Evolutionary conservation across 1,140 invertebrate genomes (phyloP).

Genomic region (Pseudomyrmex flavicornis): DNA sequence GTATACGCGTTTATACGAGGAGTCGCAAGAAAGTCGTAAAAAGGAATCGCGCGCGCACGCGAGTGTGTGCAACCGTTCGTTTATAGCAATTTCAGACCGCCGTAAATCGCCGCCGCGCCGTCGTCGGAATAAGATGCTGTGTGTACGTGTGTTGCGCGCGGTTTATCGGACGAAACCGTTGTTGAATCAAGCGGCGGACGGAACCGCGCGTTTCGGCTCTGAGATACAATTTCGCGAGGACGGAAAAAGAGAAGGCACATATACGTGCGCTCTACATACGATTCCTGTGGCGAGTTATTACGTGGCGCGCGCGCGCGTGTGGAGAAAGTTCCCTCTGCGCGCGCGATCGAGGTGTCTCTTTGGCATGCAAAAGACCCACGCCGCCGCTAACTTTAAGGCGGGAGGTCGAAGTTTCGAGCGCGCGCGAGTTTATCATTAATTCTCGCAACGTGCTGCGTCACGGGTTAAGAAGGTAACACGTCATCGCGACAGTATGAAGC

Average conservation of each 20-base stretch:
- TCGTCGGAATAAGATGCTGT: background rate
- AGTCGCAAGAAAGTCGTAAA: slow-evolving; percentile 30
- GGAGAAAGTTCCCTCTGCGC: background rate
- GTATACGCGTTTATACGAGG: slow-evolving; percentile 13
- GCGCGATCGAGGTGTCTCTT: slow-evolving; percentile 45
- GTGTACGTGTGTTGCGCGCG: background rate
- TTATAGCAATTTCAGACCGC: slow-evolving; percentile 28
- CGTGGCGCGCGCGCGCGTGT: background rate
- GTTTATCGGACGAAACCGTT: background rate
- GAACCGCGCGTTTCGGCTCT: slow-evolving; percentile 1
- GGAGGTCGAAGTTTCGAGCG: slow-evolving; percentile 32
- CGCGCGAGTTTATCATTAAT: slow-evolving; percentile 50
- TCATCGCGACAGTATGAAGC: slow-evolving; percentile 29
- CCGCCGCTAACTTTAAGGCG: slow-evolving; percentile 31
- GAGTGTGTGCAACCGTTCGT: background rate
- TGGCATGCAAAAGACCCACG: slow-evolving; percentile 44
- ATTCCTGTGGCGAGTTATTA: slow-evolving; percentile 14
- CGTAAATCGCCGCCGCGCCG: slow-evolving; percentile 1
- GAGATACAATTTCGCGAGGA: slow-evolving; percentile 8
- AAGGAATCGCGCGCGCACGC: background rate
- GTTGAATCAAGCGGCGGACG: background rate
- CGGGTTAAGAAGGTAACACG: slow-evolving; percentile 43
- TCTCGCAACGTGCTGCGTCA: slow-evolving; percentile 43
- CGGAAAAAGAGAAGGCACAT: background rate
- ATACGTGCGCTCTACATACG: background rate